Conservation (phyloP, 1,140 invertebrate species). For the Hylyphantes graminicola region DNA sequence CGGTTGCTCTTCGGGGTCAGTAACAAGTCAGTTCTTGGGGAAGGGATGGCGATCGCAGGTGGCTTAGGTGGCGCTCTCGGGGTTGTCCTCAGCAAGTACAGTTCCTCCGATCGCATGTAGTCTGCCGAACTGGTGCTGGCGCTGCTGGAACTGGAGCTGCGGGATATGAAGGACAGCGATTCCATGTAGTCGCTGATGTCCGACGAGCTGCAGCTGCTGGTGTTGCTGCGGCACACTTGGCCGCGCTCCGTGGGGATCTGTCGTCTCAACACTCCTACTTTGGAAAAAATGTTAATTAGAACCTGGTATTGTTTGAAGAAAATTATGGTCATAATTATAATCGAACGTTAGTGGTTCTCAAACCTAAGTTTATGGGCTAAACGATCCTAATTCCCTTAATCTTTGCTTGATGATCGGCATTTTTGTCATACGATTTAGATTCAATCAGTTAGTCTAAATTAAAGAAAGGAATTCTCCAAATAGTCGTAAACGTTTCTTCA, state of each 20-base stretch:
- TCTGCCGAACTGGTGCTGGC: conserved; percentile 47
- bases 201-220: conserved; percentile 49
- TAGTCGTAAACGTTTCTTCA: too few relatives aligned
- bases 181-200: conserved; percentile 54
- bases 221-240: conserved; percentile 7
- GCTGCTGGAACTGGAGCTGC: conserved; percentile 52
- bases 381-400: too few relatives aligned
- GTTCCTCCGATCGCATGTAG: conserved; percentile 48
- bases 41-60: not conserved
- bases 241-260: conserved; percentile 4
- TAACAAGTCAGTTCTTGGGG: not conserved
- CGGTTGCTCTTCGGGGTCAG: conserved; percentile 7
- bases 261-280: conserved; percentile 28
- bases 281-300: not conserved
- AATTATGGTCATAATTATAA: too few relatives aligned
- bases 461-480: too few relatives aligned
- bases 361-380: too few relatives aligned
- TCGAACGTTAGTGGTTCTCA: too few relatives aligned
- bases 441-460: too few relatives aligned
- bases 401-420: too few relatives aligned
- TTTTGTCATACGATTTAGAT: too few relatives aligned
- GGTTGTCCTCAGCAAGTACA: conserved; percentile 7
- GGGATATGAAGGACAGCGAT: conserved; percentile 39
- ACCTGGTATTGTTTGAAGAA: too few relatives aligned
- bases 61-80: conserved; percentile 36